Conservation (phyloP, 2,797 vertebrate genomes). For the Propithecus deckenii region DNA sequence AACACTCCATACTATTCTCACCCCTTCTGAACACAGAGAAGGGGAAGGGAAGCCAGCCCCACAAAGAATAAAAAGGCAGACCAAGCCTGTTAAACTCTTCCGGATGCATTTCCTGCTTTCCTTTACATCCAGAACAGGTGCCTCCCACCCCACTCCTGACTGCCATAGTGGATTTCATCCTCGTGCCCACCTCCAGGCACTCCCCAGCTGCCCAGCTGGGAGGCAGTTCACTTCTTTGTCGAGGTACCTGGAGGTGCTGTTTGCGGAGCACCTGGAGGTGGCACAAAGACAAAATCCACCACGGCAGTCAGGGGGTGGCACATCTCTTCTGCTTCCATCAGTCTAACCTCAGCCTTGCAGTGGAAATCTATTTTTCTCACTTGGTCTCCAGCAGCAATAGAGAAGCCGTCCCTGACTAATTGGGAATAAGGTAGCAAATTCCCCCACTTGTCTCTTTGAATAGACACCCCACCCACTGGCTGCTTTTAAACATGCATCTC, state of each 20-base stretch:
- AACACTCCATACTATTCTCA: not conserved
- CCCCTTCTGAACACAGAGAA: not conserved
- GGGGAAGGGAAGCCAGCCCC: not conserved
- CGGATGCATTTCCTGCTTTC: not conserved
- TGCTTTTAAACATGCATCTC: conserved; percentile 43
- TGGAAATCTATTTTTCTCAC: conserved; percentile 33
- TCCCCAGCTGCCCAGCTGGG: not conserved
- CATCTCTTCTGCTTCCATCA: conserved; percentile 27
- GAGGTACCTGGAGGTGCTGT: not conserved
- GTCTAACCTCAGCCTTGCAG: conserved; percentile 27
- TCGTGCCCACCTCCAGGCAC: not conserved
- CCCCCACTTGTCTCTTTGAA: conserved; percentile 14
- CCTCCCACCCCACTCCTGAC: not conserved
- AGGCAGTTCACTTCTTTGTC: not conserved
- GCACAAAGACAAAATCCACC: not conserved
- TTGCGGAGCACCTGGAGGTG: not conserved
- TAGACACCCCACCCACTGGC: not conserved
- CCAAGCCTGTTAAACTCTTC: not conserved
- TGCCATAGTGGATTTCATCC: not conserved
- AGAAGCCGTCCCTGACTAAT: conserved; percentile 51
- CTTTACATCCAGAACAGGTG: not conserved
- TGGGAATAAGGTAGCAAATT: conserved; percentile 25
- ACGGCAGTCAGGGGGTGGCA: not conserved
- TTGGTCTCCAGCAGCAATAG: conserved; percentile 31
- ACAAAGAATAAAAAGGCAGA: not conserved